phyloP scores from a whole-genome alignment of 2,113 vertebrate genomes.

The Origma solitaria region DNA sequence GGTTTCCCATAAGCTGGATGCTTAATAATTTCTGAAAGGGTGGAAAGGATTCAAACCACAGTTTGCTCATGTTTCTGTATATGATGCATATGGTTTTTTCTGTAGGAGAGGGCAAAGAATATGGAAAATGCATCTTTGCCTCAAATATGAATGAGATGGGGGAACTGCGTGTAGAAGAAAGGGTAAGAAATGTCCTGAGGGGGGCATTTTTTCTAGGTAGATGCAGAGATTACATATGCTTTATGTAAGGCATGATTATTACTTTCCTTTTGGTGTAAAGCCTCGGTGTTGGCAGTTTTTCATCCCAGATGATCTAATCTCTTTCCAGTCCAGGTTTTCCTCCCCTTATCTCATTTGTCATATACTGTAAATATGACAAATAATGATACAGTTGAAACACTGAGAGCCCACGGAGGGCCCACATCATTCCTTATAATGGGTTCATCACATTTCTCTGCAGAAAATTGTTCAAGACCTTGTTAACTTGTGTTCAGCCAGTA shows the following conservation, averaged over 20 bases:
- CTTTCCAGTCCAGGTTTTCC: constrained; percentile 41
- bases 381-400: constrained; percentile 37
- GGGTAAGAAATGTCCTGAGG: not conserved
- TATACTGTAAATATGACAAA: constrained; percentile 63
- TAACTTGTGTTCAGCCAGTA: constrained; percentile 13
- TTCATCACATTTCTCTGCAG: constrained; percentile 10
- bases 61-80: not conserved
- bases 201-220: not conserved
- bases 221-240: constrained; percentile 6
- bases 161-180: not conserved
- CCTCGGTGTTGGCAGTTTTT: constrained; percentile 37
- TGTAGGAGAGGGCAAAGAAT: not conserved
- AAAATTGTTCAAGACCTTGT: constrained; percentile 39
- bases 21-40: not conserved
- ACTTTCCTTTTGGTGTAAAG: constrained; percentile 27
- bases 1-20: not conserved
- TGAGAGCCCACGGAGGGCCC: constrained; percentile 7
- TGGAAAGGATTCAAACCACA: constrained; percentile 7
- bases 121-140: not conserved
- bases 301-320: constrained; percentile 57
- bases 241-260: constrained; percentile 26
- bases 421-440: constrained; percentile 10
- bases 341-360: constrained; percentile 51
- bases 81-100: not conserved
- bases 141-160: not conserved